Evolutionary conservation across 2,888 invertebrate genomes (phyloP), one percentile per base, ranked within the genome.

Genomic region (Microplitis manilae): DNA sequence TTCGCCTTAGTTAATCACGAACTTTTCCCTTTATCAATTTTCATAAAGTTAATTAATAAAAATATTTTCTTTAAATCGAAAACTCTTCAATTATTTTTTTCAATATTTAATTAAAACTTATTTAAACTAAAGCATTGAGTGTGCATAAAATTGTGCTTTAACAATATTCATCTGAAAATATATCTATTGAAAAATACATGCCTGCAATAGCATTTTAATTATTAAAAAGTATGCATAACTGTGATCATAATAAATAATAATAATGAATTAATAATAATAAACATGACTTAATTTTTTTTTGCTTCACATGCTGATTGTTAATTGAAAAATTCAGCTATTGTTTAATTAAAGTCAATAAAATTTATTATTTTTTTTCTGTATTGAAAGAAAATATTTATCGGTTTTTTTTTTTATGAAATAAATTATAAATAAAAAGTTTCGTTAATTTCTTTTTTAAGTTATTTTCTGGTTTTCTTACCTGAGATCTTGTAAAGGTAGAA

Each of bases 401-500:
- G 30, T 30, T 30, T 30, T 39, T 76, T 50, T 65, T 30, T 30
- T 67, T 9, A 20, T 59, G 38, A n/a, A 67, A 62, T 39, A 15
- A 39, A 17, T 8, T 15, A n/a, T 50, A 73, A 83, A 77, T 83
- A 83, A 81, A 81, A 84, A 30, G 30, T 20, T 20, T 20, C 20
- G 30, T 30, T 84, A 83, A 83, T 83, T 84, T 81, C 83, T 84
- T 83, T 83, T 85, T 82, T 80, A 80, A 81, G 80, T 76, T 75
- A 79, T 79, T 78, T 81, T 77, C 71, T 62, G 40, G 61, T 84
- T 50, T 74, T 84, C 86, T 92, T 92, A 97, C 97, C 97, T 97
- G 91, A 98, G 94, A 91, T 98, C 97, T 83, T 96, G 94, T 83
- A 97, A 93, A 80, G 98, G 98, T 87, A 98, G 93, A 92, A 98